Evolutionary conservation across 2,888 invertebrate species (phyloP), one percentile per base, ranked within the genome.

Genomic region (Caenorhabditis angaria): DNA sequence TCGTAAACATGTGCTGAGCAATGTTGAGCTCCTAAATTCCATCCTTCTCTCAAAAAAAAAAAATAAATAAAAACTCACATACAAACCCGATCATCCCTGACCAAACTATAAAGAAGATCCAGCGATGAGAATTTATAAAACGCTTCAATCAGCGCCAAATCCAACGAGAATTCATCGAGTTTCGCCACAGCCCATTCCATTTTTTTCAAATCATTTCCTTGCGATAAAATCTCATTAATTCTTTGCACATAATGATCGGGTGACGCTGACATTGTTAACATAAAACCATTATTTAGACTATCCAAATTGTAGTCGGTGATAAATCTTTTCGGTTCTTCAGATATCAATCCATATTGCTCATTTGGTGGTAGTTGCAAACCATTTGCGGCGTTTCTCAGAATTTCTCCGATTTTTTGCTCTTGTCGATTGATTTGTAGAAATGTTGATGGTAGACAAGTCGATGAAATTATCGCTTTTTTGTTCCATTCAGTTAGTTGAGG

Each of bases 201-300:
- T 56, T 65, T 57, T 14, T 25, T n/a, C 32, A 73, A 54, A 53
- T 73, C 61, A n/a, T 65, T 67, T 53, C 65, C 64, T 29, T 67
- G 62, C 5, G 53, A 63, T 22, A 72, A 28, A 47, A 72, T 72
- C 35, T 68, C 65, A 8, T 61, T 72, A 3, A 72, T 72, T 41
- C 68, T 57, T 28, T 60, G 29, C 6, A 68, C 72, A 32, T 68
- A 72, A 51, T 67, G 58, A 61, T 67, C 72, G 12, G 83, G 84
- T 6, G 84, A 81, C 8, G 78, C 84, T 27, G 79, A 82, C 20
- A 84, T 64, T 8, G 74, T 74, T 32, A 84, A 65, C 25, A 84
- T 62, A 61, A 84, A 84, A 8, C 84, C 84, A 53, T 81, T 77
- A 22, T 58, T 65, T 2, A 82, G 24, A 8, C 54, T 47, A 47